A percentile compares a stretch with the other conserved stretches of the same genome.
phyloP scores from a whole-genome alignment of 2,797 vertebrate genomes.

The Sus cebifrons region DNA sequence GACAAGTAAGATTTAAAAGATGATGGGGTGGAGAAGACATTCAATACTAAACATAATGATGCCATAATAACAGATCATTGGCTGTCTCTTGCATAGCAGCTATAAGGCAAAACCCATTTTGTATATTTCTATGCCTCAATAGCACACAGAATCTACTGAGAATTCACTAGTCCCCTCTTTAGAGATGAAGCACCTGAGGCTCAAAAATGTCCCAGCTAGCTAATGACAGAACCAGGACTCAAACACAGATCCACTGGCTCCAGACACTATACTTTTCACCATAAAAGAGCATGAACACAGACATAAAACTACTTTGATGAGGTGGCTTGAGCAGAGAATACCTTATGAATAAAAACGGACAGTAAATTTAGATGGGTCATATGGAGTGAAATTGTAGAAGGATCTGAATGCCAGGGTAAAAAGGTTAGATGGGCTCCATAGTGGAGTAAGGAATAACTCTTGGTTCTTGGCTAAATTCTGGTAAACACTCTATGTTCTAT shows the following conservation, averaged over 20 bases:
- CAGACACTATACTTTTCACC: not conserved
- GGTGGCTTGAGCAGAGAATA: not conserved
- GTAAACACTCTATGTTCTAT: not conserved
- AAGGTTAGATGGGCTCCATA: not conserved
- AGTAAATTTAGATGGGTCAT: not conserved
- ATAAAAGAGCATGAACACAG: not conserved
- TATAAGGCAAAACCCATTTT: not conserved
- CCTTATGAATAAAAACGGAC: not conserved
- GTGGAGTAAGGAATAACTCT: not conserved
- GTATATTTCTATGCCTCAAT: not conserved
- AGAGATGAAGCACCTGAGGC: not conserved
- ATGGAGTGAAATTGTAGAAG: not conserved
- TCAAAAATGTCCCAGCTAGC: conserved; percentile 13
- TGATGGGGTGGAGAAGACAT: not conserved
- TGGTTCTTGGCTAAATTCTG: conserved; percentile 15
- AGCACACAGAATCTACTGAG: not conserved
- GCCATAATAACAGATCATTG: not conserved
- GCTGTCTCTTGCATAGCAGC: not conserved
- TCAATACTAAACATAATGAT: not conserved
- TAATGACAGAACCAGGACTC: not conserved
- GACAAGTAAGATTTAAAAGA: not conserved
- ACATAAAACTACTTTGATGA: not conserved
- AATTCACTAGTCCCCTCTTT: conserved; percentile 23
- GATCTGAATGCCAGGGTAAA: not conserved
- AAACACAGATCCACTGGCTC: not conserved